Evolutionary conservation across 1,140 invertebrate species (phyloP), one percentile per base, ranked within the genome.

Genomic region (Cydia pomonella): DNA sequence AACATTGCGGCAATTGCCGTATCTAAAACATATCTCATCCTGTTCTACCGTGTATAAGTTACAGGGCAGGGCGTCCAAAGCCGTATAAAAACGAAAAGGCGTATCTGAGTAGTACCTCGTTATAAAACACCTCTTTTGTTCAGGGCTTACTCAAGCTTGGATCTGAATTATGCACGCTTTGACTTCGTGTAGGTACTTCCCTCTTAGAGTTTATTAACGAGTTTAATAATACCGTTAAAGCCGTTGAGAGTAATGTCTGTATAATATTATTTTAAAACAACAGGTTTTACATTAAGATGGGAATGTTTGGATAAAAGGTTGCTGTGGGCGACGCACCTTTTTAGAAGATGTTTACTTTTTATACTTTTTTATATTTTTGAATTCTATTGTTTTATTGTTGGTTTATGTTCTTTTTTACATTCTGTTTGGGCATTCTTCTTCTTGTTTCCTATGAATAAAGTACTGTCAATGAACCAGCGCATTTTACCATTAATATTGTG

Each of bases 101-200:
- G 10, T 23, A 23, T 23, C 18, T 23, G n/a, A 23, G 21, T 21
- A 2, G 53, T 12, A 10, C 3, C 23, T 59, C 6, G 23, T 10
- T 3, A 10, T 23, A 59, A 21, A 59, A 59, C 12, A 23, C 21
- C 9, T 3, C 21, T n/a, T 59, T 59, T 59, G 53, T 59, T 59
- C 1, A 59, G 16, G 21, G 21, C 18, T 21, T 59, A 59, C 21
- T 59, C 18, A 10, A 23, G 53, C 21, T 10, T 9, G 21, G 23
- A 59, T 59, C 53, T 59, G 53, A 59, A 59, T 59, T 59, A 59
- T 59, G 21, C 53, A 59, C 53, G 53, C 53, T 59, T 59, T 23
- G 53, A 59, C 53, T 59, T 18, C 21, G 7, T 59, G 21, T 23
- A 59, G 18, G 53, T 23, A 23, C 21, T 59, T 59, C 10, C 18